These are phyloP conservation scores for Pristionchus exspectatus DNA, from an alignment of 2,888 invertebrate species.

Conservation along the genomic window DNA sequence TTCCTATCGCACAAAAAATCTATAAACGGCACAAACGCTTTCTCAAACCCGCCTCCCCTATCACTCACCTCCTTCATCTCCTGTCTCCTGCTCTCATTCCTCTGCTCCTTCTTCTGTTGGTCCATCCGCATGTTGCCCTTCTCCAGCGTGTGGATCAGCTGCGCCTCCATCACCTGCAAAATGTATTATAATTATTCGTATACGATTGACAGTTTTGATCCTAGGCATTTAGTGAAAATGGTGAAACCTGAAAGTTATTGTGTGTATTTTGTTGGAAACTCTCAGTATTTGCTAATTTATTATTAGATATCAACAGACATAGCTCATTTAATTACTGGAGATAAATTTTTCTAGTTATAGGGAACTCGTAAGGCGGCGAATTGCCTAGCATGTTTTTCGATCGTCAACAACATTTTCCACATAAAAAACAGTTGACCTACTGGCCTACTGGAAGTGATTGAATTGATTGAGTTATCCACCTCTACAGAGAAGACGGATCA, in stretches of 20 bases:
- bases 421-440: background rate
- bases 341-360: background rate
- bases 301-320: too few relatives aligned
- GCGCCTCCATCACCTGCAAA: conserved; percentile 90
- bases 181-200: too few relatives aligned
- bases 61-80: conserved; percentile 62
- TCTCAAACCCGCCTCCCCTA: conserved; percentile 80
- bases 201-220: too few relatives aligned
- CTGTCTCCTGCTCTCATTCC: conserved; percentile 64
- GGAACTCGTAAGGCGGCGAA: background rate
- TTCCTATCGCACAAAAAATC: too few relatives aligned
- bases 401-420: background rate
- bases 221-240: too few relatives aligned
- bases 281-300: too few relatives aligned
- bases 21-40: too few relatives aligned
- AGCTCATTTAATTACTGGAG: background rate
- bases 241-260: too few relatives aligned
- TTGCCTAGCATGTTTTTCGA: background rate
- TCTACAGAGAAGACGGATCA: background rate
- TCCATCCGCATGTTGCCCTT: conserved; percentile 95
- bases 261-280: too few relatives aligned
- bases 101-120: conserved; percentile 86
- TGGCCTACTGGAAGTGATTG: background rate
- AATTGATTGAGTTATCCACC: background rate
- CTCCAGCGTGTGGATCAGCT: conserved; percentile 95